Base-by-base conservation (phyloP, 2,888 invertebrate species). In the Helicoverpa assulta region DNA sequence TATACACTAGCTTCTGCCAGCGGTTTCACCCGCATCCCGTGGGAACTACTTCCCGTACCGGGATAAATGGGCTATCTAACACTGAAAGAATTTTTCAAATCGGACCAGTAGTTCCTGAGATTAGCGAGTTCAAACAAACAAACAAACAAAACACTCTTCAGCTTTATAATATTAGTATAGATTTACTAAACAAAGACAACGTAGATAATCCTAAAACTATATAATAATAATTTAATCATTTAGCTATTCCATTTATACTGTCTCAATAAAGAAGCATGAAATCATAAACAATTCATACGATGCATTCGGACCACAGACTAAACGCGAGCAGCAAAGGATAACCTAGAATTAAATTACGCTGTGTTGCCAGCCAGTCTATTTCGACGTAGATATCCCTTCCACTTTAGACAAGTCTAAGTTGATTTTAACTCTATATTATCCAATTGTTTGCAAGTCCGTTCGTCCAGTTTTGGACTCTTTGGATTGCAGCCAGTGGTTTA, bases 401-500 rank as follows among this genome's bases (percentile, higher is more conserved):
- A 59, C 40, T 70, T 64, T 40, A 53, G 12, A 29, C 21, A 40
- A 54, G 14, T 26, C 54, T 43, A 68, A 69, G 54, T 68, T 71
- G 52, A 70, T 68, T 79, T 66, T 29, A 55, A 65, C 63, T 61
- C 70, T 19, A 63, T 64, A 70, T 67, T 63, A 59, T 59, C 47
- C 50, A 73, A 78, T 66, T 66, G 65, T 66, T 78, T 53, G 53
- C 14, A 71, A 81, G 68, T 66, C 63, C n/a, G 50, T 40, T 50
- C 67, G 65, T 65, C 56, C 47, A 69, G 60, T 58, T 63, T 51
- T 53, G 29, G 57, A 58, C 12, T 43, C 70, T 55, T 75, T 70
- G 76, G 81, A 73, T 67, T 52, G 18, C 12, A 53, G 69, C 73
- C 76, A 83, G 75, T 55, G 19, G 12, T 55, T 68, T 56, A 67